phyloP scores from a whole-genome alignment of 1,140 invertebrate genomes.

The Calycopis cecrops region DNA sequence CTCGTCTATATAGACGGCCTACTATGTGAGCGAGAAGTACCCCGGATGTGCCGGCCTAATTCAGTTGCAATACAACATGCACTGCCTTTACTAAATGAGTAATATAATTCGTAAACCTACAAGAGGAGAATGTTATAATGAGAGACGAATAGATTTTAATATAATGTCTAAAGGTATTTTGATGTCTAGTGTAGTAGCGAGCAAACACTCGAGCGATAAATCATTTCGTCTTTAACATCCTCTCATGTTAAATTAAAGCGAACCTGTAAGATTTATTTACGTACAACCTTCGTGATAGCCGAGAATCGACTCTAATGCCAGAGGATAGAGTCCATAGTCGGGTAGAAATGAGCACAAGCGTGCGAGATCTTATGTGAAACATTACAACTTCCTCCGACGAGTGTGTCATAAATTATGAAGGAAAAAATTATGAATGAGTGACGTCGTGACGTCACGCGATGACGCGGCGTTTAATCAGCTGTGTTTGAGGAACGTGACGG shows the following conservation, averaged over 20 bases:
- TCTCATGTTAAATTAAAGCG: conserved; percentile 14
- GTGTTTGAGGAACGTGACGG: neutral
- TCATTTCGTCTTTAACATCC: conserved; percentile 14
- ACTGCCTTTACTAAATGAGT: no score
- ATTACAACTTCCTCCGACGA: neutral
- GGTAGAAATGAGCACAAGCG: neutral
- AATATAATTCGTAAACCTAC: no score
- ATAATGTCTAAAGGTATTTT: neutral
- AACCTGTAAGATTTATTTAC: conserved; percentile 9
- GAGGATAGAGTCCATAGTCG: neutral
- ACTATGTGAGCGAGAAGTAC: no score
- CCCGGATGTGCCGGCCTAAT: no score
- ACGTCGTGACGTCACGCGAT: conserved; percentile 20
- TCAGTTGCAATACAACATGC: no score
- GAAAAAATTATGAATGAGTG: conserved; percentile 22
- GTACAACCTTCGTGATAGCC: neutral
- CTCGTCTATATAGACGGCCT: no score
- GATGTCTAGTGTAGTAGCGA: neutral
- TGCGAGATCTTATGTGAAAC: no score
- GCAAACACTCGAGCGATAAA: conserved; percentile 11
- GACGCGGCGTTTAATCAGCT: conserved; percentile 2
- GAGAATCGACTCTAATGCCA: neutral
- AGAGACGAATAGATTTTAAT: neutral
- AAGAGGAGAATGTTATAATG: no score
- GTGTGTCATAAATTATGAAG: conserved; percentile 14